Percentiles rank a stretch among this genome's conserved stretches.
phyloP scores from a whole-genome alignment of 2,797 vertebrate genomes.

The Coccyzus lansbergi region DNA sequence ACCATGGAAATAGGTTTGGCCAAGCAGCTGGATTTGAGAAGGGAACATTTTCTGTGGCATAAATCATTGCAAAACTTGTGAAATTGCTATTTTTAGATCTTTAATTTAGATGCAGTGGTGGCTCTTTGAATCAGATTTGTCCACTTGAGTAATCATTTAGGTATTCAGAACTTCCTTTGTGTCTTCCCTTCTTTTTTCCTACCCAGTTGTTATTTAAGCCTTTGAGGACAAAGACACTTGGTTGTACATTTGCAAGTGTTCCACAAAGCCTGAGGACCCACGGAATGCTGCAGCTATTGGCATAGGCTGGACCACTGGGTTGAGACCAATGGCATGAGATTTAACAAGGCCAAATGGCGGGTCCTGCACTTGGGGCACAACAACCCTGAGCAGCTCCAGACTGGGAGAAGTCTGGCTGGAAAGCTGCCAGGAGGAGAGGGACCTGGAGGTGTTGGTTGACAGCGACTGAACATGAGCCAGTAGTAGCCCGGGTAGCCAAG shows the following conservation, averaged over 20 bases:
- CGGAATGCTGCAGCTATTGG: not conserved
- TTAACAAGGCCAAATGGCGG: too few species aligned
- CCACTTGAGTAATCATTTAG: not conserved
- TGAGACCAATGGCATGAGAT: too few species aligned
- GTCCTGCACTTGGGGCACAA: too few species aligned
- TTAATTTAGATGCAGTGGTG: not conserved
- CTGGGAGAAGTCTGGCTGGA: too few species aligned
- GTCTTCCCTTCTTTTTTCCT: not conserved
- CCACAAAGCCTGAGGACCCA: not conserved
- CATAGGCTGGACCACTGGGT: too few species aligned
- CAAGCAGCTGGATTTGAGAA: not conserved
- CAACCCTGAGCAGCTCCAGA: too few species aligned
- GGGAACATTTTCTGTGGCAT: not conserved
- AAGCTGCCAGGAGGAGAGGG: too few species aligned
- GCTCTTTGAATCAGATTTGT: not conserved
- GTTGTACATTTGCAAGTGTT: not conserved
- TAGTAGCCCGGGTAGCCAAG: too few species aligned
- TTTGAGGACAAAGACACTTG: not conserved
- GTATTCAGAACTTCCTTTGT: not conserved
- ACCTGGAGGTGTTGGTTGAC: too few species aligned
- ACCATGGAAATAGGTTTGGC: not conserved
- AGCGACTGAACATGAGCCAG: too few species aligned
- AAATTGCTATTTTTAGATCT: not conserved
- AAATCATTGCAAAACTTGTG: not conserved
- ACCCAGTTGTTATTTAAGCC: not conserved